These are phyloP conservation scores for Peromyscus eremicus DNA, from an alignment of 2,797 vertebrate genomes.

Conservation along the genomic window DNA sequence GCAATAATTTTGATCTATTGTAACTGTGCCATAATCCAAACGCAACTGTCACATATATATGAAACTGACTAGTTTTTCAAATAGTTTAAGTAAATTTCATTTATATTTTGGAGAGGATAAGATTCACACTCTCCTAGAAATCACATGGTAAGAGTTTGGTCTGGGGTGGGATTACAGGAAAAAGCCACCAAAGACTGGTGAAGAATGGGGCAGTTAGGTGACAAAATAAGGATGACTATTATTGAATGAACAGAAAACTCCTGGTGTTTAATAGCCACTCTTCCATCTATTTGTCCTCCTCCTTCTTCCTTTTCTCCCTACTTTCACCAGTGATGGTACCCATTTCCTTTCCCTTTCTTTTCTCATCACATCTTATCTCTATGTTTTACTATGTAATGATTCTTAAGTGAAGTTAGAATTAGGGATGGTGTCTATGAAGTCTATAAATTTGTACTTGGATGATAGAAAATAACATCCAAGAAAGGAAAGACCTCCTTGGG, in stretches of 20 bases:
- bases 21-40: neutral
- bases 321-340: neutral
- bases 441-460: neutral
- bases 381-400: neutral
- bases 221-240: neutral
- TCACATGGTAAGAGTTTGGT: neutral
- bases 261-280: neutral
- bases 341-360: neutral
- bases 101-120: constrained; percentile 30
- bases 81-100: constrained; percentile 5
- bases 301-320: neutral
- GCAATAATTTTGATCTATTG: neutral
- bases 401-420: neutral
- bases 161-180: neutral
- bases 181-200: neutral
- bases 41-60: neutral
- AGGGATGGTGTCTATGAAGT: neutral
- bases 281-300: accelerated
- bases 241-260: neutral
- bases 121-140: neutral
- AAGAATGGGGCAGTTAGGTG: neutral
- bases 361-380: neutral
- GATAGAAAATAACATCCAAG: neutral
- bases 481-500: neutral
- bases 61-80: neutral